Percentiles rank a stretch among this genome's conserved stretches.
These are phyloP conservation scores for Amia ocellicauda DNA, from an alignment of 2,113 vertebrate species.

Conservation along the genomic window DNA sequence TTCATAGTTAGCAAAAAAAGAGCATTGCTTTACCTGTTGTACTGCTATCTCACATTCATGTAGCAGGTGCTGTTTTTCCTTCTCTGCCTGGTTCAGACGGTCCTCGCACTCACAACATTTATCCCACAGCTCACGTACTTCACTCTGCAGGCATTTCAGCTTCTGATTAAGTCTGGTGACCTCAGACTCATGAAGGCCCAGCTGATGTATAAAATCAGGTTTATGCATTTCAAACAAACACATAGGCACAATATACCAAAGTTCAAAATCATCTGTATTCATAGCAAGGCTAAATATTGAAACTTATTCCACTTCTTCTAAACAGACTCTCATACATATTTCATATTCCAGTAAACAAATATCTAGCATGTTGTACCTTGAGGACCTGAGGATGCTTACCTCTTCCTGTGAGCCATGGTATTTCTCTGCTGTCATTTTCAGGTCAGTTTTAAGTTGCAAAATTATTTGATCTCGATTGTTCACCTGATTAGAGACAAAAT, in stretches of 20 bases:
- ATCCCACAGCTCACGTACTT: constrained; percentile 45
- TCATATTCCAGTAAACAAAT: constrained; percentile 46
- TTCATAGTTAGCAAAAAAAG: not conserved
- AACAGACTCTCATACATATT: constrained; percentile 46
- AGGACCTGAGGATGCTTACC: constrained; percentile 39
- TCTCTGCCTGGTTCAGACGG: constrained; percentile 50
- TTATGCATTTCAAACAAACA: constrained; percentile 19
- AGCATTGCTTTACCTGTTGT: constrained; percentile 49
- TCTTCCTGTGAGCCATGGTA: constrained; percentile 41
- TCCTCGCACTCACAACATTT: constrained; percentile 52
- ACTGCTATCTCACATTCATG: constrained; percentile 44
- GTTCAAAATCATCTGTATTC: constrained; percentile 47
- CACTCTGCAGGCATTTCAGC: constrained; percentile 45
- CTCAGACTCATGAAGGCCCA: constrained; percentile 52
- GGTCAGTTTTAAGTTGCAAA: constrained; percentile 50
- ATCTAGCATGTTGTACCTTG: constrained; percentile 31
- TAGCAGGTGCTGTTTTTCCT: constrained; percentile 49
- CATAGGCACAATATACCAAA: constrained; percentile 28
- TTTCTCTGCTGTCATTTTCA: constrained; percentile 45
- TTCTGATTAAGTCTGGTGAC: constrained; percentile 56
- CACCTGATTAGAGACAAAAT: constrained; percentile 29
- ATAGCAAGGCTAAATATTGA: constrained; percentile 48
- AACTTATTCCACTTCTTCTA: constrained; percentile 45
- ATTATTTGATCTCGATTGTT: constrained; percentile 50
- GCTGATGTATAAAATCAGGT: constrained; percentile 31